Percentiles rank a stretch among this genome's conserved stretches.
phyloP scores from a whole-genome alignment of 2,888 invertebrate genomes.

The Cheiracanthium punctorium region DNA sequence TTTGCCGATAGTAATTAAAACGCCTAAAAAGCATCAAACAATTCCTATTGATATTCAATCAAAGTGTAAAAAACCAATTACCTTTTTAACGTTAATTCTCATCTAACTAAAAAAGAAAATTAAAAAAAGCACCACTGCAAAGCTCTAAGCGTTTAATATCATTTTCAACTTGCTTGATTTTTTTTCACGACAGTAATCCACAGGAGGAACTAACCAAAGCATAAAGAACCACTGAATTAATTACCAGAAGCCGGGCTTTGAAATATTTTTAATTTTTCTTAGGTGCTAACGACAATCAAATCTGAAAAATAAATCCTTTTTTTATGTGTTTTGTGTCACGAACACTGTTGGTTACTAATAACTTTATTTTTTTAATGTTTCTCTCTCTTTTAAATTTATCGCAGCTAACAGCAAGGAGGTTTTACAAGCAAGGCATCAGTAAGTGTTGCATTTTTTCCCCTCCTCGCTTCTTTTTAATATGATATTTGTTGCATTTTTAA shows the following conservation, averaged over 20 bases:
- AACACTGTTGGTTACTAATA: background rate
- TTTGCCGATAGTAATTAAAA: too few species aligned
- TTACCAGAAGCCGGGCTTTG: background rate
- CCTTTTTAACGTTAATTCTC: too few species aligned
- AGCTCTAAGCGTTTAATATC: background rate
- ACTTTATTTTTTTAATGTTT: background rate
- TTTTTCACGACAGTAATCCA: too few species aligned
- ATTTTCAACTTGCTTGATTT: background rate
- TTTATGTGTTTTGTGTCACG: background rate
- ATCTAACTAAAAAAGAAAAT: too few species aligned
- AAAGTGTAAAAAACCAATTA: too few species aligned
- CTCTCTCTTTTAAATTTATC: background rate
- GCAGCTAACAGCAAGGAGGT: slow-evolving; percentile 63
- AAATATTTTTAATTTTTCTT: background rate
- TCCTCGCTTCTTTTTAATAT: background rate
- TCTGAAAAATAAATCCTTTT: background rate
- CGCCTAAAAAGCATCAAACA: too few species aligned
- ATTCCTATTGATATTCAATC: too few species aligned
- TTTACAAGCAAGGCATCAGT: slow-evolving; percentile 63
- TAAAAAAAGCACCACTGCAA: too few species aligned
- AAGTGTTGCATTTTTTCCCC: slow-evolving; percentile 24
- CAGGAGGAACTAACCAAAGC: too few species aligned
- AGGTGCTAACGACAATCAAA: background rate
- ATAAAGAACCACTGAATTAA: too few species aligned
- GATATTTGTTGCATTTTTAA: slow-evolving; percentile 13